Evolutionary conservation across 2,113 vertebrate species (phyloP).

Genomic region (Prietella phreatophila): DNA sequence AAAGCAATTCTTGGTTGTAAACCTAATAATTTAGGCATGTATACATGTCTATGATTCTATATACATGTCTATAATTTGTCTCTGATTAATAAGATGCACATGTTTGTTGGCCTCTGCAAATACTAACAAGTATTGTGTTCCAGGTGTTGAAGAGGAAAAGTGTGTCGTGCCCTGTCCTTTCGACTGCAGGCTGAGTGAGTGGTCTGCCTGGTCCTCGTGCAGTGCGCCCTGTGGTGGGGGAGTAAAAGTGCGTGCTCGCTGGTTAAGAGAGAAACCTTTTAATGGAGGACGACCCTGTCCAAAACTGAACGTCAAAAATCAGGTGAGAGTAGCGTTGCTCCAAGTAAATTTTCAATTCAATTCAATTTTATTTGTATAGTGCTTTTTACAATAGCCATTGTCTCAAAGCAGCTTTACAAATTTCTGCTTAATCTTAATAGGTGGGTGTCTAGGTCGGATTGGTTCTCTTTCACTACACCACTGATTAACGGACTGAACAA

Average conservation of each 20-base stretch:
- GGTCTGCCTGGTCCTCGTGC: conserved; percentile 82
- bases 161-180: conserved; percentile 81
- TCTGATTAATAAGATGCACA: background rate
- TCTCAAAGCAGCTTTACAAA: no score
- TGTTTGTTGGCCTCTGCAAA: background rate
- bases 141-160: conserved; percentile 80
- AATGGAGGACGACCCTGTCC: conserved; percentile 85
- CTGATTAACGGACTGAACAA: background rate
- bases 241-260: conserved; percentile 77
- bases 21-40: no score
- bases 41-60: background rate
- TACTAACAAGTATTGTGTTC: conserved; percentile 21
- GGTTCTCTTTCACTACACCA: background rate
- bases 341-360: no score
- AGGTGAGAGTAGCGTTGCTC: conserved; percentile 71
- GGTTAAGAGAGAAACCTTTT: conserved; percentile 85
- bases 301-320: conserved; percentile 83
- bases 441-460: background rate
- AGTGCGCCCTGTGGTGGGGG: conserved; percentile 82
- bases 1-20: background rate
- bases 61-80: background rate
- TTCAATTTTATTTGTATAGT: no score
- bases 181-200: conserved; percentile 84
- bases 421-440: background rate
- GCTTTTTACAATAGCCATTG: no score